Evolutionary conservation across 1,140 invertebrate genomes (phyloP), one percentile per base, ranked within the genome.

Genomic region (Sarcophaga bullata): DNA sequence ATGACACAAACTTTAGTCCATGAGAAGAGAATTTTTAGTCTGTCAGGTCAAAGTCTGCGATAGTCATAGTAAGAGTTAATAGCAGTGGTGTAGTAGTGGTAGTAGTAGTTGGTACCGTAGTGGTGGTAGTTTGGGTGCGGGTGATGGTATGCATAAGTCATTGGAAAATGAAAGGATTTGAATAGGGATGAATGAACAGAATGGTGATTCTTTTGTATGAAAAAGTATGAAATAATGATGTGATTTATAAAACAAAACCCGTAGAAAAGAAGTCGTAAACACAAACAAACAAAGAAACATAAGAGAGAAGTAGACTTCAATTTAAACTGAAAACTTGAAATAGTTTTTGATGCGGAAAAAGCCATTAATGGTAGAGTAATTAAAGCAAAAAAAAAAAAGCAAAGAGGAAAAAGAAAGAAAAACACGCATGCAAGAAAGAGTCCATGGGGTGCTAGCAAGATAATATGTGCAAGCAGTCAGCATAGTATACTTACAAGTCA

Each of bases 121-220:
- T 75, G 8, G 17, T 58, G 15, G 54, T 58, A 58, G 54, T n/a
- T 58, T n/a, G 54, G 62, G 19, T 19, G 62, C 15, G 17, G 11
- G n/a, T n/a, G n/a, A n/a, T 75, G 15, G 73, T 75, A 11, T 9
- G 15, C 13, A 37, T 75, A n/a, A 25, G 75, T 50, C 75, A 78
- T 78, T 78, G 75, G 75, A 78, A 78, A 78, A 78, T 78, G 75
- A 78, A 78, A 78, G 75, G 75, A 78, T 78, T 78, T 78, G 75
- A n/a, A 78, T 78, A 78, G n/a, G n/a, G 75, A 78, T 78, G 75
- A 78, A 50, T 78, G 75, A 78, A 78, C 75, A 78, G n/a, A 78
- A 78, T 78, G 75, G 48, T 78, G 75, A 78, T n/a, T 78, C 75
- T 78, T 78, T 78, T 78, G 75, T 78, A 78, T 78, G 75, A 78